phyloP scores from a whole-genome alignment of 2,113 vertebrate genomes.

The Rhipidura dahli region DNA sequence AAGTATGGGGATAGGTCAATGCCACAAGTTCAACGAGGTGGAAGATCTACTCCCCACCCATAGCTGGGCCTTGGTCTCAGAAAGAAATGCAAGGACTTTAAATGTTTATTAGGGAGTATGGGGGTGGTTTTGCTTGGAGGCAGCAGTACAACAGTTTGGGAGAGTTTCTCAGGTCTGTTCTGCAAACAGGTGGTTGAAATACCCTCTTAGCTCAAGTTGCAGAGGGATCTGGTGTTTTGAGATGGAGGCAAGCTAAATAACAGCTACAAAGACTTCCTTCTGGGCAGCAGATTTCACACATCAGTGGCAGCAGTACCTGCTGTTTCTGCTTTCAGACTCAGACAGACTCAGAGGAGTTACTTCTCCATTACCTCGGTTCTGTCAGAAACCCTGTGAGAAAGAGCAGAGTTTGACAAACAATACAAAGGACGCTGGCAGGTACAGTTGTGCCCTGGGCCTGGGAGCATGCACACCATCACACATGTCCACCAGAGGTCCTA shows the following conservation, averaged over 20 bases:
- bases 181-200: conserved; percentile 1
- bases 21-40: not conserved
- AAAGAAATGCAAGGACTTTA: not conserved
- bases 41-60: not conserved
- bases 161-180: not conserved
- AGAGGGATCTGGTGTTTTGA: not conserved
- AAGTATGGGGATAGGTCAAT: not conserved
- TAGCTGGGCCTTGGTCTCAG: not conserved
- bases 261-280: not conserved
- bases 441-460: not conserved
- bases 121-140: not conserved
- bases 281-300: not conserved
- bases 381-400: not conserved
- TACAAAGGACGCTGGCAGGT: not conserved
- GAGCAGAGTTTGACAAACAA: not conserved
- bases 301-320: not conserved
- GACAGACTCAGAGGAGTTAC: not conserved
- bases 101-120: not conserved
- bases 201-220: not conserved
- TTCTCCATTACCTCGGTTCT: not conserved
- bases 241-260: not conserved
- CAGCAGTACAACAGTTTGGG: not conserved
- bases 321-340: not conserved
- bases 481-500: not conserved
- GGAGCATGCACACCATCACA: not conserved